Conservation (phyloP, 2,797 vertebrate genomes). For the Mus caroli region DNA sequence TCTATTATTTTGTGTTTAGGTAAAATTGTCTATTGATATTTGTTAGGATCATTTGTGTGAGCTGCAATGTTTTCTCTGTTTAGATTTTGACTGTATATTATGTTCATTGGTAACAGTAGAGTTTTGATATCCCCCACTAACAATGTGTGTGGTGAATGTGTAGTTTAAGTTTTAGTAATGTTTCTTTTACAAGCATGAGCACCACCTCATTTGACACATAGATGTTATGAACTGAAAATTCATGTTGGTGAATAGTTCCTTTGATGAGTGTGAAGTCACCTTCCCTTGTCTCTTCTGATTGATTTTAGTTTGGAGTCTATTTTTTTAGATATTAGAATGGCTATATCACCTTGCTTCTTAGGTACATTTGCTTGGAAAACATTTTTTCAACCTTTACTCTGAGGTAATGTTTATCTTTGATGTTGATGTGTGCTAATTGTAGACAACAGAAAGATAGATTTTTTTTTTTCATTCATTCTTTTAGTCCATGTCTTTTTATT, state of each 20-base stretch:
- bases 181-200: not conserved
- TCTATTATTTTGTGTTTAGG: too few relatives aligned
- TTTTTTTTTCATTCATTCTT: not conserved
- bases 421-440: not conserved
- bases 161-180: not conserved
- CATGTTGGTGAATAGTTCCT: not conserved
- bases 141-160: not conserved
- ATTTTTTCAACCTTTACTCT: not conserved
- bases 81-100: too few relatives aligned
- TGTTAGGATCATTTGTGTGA: too few relatives aligned
- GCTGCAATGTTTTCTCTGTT: too few relatives aligned
- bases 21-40: too few relatives aligned
- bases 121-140: not conserved
- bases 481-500: not conserved
- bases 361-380: not conserved
- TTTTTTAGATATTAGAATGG: not conserved
- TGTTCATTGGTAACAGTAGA: too few relatives aligned
- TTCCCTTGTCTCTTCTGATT: not conserved
- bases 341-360: not conserved
- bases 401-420: not conserved
- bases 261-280: not conserved
- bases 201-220: not conserved
- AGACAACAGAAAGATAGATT: not conserved
- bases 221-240: not conserved
- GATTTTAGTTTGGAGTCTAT: not conserved